These are phyloP conservation scores for Mycalesis mineus DNA, from an alignment of 2,888 invertebrate genomes.

Conservation along the genomic window DNA sequence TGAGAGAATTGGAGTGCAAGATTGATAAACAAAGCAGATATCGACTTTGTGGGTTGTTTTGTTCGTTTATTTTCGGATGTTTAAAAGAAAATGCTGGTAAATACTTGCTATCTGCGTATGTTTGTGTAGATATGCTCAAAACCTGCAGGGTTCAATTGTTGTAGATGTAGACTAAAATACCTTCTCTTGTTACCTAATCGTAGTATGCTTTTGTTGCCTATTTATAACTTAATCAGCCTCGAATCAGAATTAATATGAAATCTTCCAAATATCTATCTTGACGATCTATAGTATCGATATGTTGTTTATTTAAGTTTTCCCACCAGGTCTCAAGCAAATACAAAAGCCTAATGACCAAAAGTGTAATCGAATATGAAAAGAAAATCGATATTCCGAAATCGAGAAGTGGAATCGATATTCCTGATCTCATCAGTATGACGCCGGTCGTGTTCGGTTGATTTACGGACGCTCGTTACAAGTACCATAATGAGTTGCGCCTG, in stretches of 20 bases:
- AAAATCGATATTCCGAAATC: conserved; percentile 37
- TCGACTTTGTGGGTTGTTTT: conserved; percentile 12
- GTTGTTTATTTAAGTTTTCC: background rate
- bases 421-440: conserved; percentile 52
- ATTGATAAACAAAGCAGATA: conserved; percentile 23
- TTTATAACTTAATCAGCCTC: too few species aligned
- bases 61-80: conserved; percentile 7
- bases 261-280: too few species aligned
- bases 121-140: too few species aligned
- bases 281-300: too few species aligned
- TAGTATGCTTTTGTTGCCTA: too few species aligned
- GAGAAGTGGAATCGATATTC: conserved; percentile 53
- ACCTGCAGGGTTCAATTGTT: too few species aligned
- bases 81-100: conserved; percentile 7
- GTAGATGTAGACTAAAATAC: too few species aligned
- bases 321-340: conserved; percentile 2
- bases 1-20: conserved; percentile 8
- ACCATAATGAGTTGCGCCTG: conserved; percentile 70
- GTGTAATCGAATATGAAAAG: conserved; percentile 35
- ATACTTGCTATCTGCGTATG: background rate
- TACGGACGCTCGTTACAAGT: conserved; percentile 66
- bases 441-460: conserved; percentile 71
- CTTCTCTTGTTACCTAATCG: too few species aligned
- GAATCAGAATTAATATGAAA: too few species aligned
- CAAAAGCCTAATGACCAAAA: conserved; percentile 24